Evolutionary conservation across 2,888 invertebrate genomes (phyloP), one percentile per base, ranked within the genome.

Genomic region (Apodemia mormo): DNA sequence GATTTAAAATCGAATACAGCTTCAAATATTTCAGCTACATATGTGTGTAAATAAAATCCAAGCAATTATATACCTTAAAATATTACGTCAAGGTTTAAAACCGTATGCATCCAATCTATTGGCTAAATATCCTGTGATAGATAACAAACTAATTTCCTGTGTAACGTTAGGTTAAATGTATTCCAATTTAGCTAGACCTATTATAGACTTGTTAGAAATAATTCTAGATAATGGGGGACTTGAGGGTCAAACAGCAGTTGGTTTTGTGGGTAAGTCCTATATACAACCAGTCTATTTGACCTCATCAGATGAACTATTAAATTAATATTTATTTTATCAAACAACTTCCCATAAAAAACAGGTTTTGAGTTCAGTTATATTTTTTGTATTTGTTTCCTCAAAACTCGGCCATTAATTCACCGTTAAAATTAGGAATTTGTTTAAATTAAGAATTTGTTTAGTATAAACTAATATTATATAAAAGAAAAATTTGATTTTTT

Each of bases 81-180:
- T 14, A 49, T 12, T 12, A 5, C 0, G 1, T 49, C 49, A 49
- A 49, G 14, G 49, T 49, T 14, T 49, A 49, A 49, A 49, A 49
- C 1, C 14, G 49, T 22, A 7, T 66, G 30, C 65, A 72, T 45
- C 30, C 14, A 40, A 68, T 33, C 33, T 52, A 66, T 68, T 68
- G 54, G 68, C 37, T 49, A 40, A 65, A 67, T 40, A 67, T 70
- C 66, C 67, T 70, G 58, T 68, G 71, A 67, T 69, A 72, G 65
- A 69, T 68, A 68, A 71, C 43, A 65, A 67, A 65, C 72, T 72
- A 74, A 74, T 74, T 74, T 74, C 70, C 74, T 71, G 68, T 49
- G 49, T 49, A 49, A 49, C 49, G 49, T 71, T 66, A 72, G 70
- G 69, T 71, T 71, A 68, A 65, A 67, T 58, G 65, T 33, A 65